Evolutionary conservation across 2,113 vertebrate genomes (phyloP).

Genomic region (Seriola quinqueradiata): DNA sequence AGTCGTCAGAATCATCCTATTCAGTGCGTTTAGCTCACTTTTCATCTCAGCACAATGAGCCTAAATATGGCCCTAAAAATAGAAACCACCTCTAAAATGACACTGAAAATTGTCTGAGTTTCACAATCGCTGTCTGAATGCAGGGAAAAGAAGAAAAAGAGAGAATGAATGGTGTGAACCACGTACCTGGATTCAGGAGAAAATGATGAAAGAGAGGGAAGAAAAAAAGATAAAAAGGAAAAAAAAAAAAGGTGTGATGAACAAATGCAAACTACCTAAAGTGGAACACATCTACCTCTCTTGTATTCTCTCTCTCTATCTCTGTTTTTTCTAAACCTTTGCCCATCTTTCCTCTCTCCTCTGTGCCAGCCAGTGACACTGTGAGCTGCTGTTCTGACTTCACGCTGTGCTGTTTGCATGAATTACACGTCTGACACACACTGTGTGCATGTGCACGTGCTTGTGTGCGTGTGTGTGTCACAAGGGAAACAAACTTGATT

Average conservation of each 20-base stretch:
- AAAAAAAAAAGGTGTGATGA: not conserved
- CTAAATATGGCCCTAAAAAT: constrained; percentile 65
- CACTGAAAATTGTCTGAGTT: constrained; percentile 50
- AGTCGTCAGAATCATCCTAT: constrained; percentile 34
- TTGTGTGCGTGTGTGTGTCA: constrained; percentile 9
- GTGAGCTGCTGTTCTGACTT: constrained; percentile 24
- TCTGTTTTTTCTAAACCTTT: constrained; percentile 17
- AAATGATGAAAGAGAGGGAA: not conserved
- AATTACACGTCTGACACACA: constrained; percentile 27
- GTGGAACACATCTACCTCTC: not conserved
- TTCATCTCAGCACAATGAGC: constrained; percentile 59
- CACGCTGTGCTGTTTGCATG: constrained; percentile 42
- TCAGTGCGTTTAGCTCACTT: constrained; percentile 62
- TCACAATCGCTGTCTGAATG: constrained; percentile 37
- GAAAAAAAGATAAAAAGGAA: not conserved
- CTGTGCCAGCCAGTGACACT: constrained; percentile 29
- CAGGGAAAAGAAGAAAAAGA: constrained; percentile 19
- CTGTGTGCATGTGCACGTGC: not conserved
- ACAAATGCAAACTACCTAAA: not conserved
- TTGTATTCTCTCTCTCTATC: not conserved
- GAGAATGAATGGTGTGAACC: not conserved
- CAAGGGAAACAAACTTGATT: constrained; percentile 28
- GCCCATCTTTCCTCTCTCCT: constrained; percentile 24
- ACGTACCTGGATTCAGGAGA: not conserved
- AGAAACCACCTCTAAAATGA: constrained; percentile 58